A percentile compares a stretch with the other conserved stretches of the same genome.
These are phyloP conservation scores for Ceratitis capitata DNA, from an alignment of 1,140 invertebrate genomes.

Conservation along the genomic window DNA sequence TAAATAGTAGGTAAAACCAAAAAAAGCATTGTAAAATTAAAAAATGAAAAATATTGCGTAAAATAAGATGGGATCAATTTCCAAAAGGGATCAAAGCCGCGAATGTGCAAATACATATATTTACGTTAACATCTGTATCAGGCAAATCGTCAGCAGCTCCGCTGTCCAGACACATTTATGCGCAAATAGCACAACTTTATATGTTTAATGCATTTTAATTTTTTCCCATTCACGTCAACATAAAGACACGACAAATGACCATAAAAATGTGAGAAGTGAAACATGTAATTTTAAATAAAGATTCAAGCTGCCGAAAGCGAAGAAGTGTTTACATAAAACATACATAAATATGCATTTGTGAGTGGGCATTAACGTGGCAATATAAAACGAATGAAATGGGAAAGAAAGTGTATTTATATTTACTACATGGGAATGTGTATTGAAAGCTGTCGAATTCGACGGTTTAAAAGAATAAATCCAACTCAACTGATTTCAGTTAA, in stretches of 20 bases:
- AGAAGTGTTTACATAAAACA: too few species aligned
- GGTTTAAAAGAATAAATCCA: too few species aligned
- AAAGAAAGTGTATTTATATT: background rate
- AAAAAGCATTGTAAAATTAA: too few species aligned
- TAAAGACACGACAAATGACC: constrained; percentile 1
- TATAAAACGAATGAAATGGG: background rate
- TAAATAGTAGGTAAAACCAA: too few species aligned
- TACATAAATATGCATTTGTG: background rate
- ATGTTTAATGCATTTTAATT: background rate
- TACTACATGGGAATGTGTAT: background rate
- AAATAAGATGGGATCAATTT: too few species aligned
- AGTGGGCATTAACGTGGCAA: background rate
- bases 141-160: background rate
- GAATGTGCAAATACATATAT: background rate
- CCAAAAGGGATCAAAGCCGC: background rate
- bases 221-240: background rate
- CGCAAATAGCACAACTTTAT: background rate
- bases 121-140: background rate
- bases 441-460: background rate
- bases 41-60: too few species aligned
- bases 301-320: background rate
- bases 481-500: background rate
- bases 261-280: background rate
- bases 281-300: background rate
- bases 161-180: constrained; percentile 23